Percentiles rank a stretch among this genome's conserved stretches.
Evolutionary conservation across 2,113 vertebrate species (phyloP).

Genomic region (Heterotis niloticus): DNA sequence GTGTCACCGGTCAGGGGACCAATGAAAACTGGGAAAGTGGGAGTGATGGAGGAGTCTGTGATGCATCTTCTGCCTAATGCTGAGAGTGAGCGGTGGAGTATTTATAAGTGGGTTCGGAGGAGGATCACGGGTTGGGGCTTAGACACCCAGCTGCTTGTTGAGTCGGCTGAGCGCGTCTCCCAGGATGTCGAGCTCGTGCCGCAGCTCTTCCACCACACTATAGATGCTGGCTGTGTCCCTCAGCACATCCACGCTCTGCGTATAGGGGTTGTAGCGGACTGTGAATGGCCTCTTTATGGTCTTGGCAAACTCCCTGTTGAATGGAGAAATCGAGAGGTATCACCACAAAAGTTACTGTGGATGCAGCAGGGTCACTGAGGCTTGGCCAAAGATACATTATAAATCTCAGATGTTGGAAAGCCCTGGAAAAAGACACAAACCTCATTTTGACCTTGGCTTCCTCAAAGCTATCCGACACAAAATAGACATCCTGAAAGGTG

Average conservation of each 20-base stretch:
- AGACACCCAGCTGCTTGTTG: slow-evolving; percentile 76
- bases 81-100: background rate
- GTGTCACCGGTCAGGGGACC: too few species aligned
- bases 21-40: background rate
- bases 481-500: slow-evolving; percentile 82
- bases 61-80: background rate
- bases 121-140: slow-evolving; percentile 37
- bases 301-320: slow-evolving; percentile 87
- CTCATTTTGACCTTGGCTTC: slow-evolving; percentile 84
- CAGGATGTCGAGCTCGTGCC: slow-evolving; percentile 84
- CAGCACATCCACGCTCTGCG: slow-evolving; percentile 84
- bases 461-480: slow-evolving; percentile 82
- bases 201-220: slow-evolving; percentile 80
- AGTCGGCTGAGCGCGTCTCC: slow-evolving; percentile 83
- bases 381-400: background rate
- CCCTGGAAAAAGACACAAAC: slow-evolving; percentile 42
- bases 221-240: slow-evolving; percentile 85
- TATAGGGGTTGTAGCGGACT: slow-evolving; percentile 91
- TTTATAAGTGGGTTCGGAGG: background rate
- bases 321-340: background rate
- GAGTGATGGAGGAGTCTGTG: background rate
- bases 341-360: background rate
- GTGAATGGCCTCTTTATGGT: slow-evolving; percentile 92
- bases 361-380: background rate
- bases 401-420: too few species aligned